Evolutionary conservation across 2,113 vertebrate species (phyloP).

Genomic region (Nettapus auritus): DNA sequence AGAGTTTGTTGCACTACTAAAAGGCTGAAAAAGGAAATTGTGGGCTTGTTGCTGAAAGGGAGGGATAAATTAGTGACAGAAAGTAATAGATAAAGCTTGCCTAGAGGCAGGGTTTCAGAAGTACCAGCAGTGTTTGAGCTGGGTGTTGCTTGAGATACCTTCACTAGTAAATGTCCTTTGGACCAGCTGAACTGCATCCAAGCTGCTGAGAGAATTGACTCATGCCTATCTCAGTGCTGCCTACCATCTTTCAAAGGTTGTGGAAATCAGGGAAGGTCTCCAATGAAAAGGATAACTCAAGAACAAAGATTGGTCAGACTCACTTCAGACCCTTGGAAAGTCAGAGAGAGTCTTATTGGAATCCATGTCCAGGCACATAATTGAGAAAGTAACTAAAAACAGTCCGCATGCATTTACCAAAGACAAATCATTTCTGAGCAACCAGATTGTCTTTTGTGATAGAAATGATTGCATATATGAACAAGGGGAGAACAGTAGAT

Average conservation of each 20-base stretch:
- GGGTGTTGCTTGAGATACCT: neutral
- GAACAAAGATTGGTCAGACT: neutral
- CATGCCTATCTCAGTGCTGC: neutral
- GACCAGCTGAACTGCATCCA: neutral
- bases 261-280: neutral
- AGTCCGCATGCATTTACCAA: neutral
- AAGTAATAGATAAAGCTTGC: neutral
- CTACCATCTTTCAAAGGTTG: neutral
- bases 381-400: neutral
- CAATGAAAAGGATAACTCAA: neutral
- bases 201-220: neutral
- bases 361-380: neutral
- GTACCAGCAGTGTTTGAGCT: neutral
- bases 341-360: neutral
- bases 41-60: neutral
- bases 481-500: neutral
- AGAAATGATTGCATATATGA: neutral
- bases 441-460: neutral
- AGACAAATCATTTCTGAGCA: neutral
- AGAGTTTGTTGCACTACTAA: neutral
- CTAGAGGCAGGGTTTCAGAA: neutral
- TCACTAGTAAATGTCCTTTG: neutral
- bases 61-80: neutral
- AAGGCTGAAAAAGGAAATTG: neutral
- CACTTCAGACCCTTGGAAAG: neutral